A percentile compares a stretch with the other conserved stretches of the same genome.
Conservation (phyloP, 23 tunicate genomes). For the Aplidium turbinatum region DNA sequence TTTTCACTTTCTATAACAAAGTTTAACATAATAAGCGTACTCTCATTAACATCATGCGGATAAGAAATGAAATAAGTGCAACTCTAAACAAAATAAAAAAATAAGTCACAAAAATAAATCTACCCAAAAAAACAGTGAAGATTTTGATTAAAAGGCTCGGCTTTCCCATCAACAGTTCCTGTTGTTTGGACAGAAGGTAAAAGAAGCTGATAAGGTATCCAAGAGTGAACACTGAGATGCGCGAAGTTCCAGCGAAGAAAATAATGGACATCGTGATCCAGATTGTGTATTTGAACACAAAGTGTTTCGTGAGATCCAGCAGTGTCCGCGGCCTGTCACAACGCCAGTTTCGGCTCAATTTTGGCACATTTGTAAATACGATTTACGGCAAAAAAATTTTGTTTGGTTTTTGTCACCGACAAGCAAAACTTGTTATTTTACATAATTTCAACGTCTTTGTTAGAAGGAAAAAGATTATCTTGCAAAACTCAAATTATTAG, state of each 20-base stretch:
- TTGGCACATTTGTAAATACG: too few species aligned
- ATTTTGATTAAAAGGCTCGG: slow-evolving; percentile 47
- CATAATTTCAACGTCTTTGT: too few species aligned
- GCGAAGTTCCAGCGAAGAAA: slow-evolving; percentile 84
- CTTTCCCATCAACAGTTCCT: slow-evolving; percentile 51
- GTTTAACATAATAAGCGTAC: too few species aligned
- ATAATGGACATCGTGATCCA: slow-evolving; percentile 89
- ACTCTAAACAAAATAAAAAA: too few species aligned
- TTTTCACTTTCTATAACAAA: too few species aligned
- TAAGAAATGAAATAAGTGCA: too few species aligned
- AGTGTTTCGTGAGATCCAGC: slow-evolving; percentile 75
- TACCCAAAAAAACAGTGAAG: slow-evolving; percentile 74
- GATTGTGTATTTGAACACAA: slow-evolving; percentile 63
- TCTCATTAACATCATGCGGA: too few species aligned
- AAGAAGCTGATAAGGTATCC: slow-evolving; percentile 91
- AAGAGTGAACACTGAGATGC: slow-evolving; percentile 86
- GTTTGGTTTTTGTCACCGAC: not conserved
- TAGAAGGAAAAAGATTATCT: too few species aligned
- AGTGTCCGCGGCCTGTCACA: slow-evolving; percentile 52
- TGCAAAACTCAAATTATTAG: too few species aligned
- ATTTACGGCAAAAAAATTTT: too few species aligned
- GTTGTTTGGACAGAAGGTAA: slow-evolving; percentile 65
- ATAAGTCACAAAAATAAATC: too few species aligned
- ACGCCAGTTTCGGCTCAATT: too few species aligned
- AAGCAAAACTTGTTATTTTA: not conserved